phyloP scores from a whole-genome alignment of 2,797 vertebrate species.

The Sebastes kiyomatsui region DNA sequence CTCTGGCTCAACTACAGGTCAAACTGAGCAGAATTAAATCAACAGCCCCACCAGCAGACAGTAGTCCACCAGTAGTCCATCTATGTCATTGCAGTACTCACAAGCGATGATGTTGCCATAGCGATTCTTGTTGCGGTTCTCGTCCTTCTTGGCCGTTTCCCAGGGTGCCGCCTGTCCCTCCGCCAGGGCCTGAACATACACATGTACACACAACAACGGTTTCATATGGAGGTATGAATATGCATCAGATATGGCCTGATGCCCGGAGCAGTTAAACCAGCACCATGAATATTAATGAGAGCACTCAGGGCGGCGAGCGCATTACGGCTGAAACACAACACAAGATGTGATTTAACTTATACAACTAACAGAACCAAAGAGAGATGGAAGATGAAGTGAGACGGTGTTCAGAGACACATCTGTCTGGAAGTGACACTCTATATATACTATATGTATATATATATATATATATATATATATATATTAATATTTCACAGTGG shows the following conservation, averaged over 20 bases:
- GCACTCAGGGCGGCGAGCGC: background rate
- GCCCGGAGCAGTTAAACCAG: conserved; percentile 44
- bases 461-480: too few species aligned
- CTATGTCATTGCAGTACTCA: conserved; percentile 81
- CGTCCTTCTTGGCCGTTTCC: conserved; percentile 97
- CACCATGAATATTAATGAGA: conserved; percentile 52
- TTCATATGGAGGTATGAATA: conserved; percentile 22
- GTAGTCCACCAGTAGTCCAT: background rate
- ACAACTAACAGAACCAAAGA: too few species aligned
- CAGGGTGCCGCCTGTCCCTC: conserved; percentile 97
- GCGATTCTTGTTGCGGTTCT: conserved; percentile 98
- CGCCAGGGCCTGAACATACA: conserved; percentile 88
- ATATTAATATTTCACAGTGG: too few species aligned
- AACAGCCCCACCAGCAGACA: background rate
- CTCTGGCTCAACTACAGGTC: background rate
- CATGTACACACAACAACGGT: conserved; percentile 15
- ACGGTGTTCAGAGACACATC: too few species aligned
- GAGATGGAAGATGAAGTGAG: background rate
- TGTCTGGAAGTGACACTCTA: too few species aligned
- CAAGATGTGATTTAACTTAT: background rate
- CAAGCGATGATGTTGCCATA: conserved; percentile 99
- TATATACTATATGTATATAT: too few species aligned
- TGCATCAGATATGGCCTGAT: conserved; percentile 52
- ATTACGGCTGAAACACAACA: background rate
- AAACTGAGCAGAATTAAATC: background rate